Evolutionary conservation across 1,140 invertebrate species (phyloP).

Genomic region (Cotesia chilonis): DNA sequence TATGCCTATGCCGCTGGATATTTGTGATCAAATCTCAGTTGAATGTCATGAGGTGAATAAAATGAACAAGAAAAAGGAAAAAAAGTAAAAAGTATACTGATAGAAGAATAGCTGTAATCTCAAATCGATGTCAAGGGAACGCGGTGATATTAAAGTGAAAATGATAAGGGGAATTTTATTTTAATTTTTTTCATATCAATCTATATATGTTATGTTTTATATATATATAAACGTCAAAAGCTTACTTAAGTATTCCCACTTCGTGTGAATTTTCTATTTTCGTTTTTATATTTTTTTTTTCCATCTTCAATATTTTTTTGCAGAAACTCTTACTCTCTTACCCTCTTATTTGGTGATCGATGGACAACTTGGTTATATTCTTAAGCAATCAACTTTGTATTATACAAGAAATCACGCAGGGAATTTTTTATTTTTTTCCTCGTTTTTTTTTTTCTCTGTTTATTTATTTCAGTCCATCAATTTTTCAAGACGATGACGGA

Average conservation of each 20-base stretch:
- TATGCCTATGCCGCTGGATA: not conserved
- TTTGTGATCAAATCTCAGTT: not conserved
- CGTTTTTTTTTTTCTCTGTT: not conserved
- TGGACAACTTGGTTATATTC: not conserved
- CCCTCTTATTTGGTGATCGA: slow-evolving; percentile 1
- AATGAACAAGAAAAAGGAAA: not conserved
- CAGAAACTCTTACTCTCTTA: not conserved
- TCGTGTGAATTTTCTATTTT: not conserved
- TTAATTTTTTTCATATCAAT: not conserved
- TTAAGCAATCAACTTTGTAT: slow-evolving; percentile 13
- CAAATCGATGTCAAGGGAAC: slow-evolving; percentile 24
- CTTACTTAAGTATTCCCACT: too few species aligned
- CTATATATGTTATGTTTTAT: not conserved
- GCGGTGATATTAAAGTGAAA: not conserved
- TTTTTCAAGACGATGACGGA: slow-evolving; percentile 19
- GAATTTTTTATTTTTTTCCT: too few species aligned
- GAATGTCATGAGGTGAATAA: not conserved
- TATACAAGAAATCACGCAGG: slow-evolving; percentile 2
- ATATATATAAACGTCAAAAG: not conserved
- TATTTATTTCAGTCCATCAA: not conserved
- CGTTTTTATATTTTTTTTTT: not conserved
- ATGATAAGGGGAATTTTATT: not conserved
- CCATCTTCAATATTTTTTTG: not conserved
- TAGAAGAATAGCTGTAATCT: slow-evolving; percentile 1
- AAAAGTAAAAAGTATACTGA: not conserved